A percentile compares a stretch with the other conserved stretches of the same genome.
Conservation (phyloP, 2,113 vertebrate species). For the Ceyx melanurus region DNA sequence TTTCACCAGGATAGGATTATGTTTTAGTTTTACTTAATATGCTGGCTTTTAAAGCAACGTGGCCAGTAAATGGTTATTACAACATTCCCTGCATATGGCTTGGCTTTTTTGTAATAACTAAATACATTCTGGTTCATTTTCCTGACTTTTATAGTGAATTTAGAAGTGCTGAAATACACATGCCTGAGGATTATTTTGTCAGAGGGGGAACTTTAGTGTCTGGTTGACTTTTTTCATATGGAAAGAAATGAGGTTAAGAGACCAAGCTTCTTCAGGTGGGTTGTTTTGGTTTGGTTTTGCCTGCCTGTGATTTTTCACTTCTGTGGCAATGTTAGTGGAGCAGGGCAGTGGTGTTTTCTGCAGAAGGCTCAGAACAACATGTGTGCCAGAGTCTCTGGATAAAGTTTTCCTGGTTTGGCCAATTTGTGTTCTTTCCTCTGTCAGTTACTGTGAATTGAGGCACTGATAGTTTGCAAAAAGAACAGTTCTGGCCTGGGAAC, state of each 20-base stretch:
- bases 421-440: not conserved
- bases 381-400: not conserved
- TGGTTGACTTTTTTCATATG: not conserved
- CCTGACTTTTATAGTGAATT: not conserved
- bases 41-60: not conserved
- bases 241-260: not conserved
- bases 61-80: not conserved
- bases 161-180: not conserved
- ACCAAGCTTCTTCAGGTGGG: not conserved
- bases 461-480: not conserved
- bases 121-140: not conserved
- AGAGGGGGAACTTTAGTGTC: not conserved
- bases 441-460: not conserved
- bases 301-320: not conserved
- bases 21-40: not conserved
- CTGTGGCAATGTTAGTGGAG: not conserved
- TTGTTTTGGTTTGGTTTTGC: no score
- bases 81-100: not conserved
- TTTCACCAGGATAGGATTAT: not conserved
- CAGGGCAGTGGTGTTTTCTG: not conserved
- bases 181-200: not conserved
- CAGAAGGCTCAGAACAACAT: not conserved
- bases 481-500: not conserved
- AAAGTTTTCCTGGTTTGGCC: not conserved
- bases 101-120: not conserved